phyloP scores from a whole-genome alignment of 1,140 invertebrate species.

The Lasaia peninsularis region DNA sequence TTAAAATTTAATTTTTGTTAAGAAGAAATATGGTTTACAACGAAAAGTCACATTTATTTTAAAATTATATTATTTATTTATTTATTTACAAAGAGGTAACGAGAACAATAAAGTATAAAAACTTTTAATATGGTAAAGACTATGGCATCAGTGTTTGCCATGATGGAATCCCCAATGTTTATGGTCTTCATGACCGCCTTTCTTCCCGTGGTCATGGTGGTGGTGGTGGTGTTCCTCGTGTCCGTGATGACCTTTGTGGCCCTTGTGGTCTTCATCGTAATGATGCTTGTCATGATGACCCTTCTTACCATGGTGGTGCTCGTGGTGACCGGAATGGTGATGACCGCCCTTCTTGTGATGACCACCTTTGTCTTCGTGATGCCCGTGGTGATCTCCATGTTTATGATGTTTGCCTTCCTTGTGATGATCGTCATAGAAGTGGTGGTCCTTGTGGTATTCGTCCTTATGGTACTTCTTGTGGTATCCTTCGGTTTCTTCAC shows the following conservation, averaged over 20 bases:
- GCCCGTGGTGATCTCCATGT: conserved; percentile 79
- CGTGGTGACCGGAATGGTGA: conserved; percentile 80
- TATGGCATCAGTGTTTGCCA: conserved; percentile 63
- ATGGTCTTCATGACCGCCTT: conserved; percentile 81
- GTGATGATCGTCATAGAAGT: conserved; percentile 83
- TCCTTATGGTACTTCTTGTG: conserved; percentile 85
- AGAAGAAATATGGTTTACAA: not conserved
- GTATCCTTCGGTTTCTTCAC: conserved; percentile 81
- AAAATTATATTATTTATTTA: conserved; percentile 46
- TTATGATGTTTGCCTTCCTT: conserved; percentile 81
- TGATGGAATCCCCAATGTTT: conserved; percentile 81
- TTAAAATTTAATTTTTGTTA: too few species aligned
- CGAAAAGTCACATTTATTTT: conserved; percentile 41
- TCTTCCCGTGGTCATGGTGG: conserved; percentile 82
- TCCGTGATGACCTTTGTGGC: conserved; percentile 82
- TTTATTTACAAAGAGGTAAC: conserved; percentile 45
- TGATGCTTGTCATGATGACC: conserved; percentile 81
- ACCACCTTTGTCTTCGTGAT: conserved; percentile 79
- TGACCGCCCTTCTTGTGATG: conserved; percentile 81
- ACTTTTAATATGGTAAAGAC: conserved; percentile 29
- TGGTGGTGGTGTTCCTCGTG: conserved; percentile 83
- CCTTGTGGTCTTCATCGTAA: conserved; percentile 79
- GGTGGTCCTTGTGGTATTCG: conserved; percentile 85
- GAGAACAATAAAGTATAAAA: conserved; percentile 24
- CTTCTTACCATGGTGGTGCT: conserved; percentile 80